A percentile compares a stretch with the other conserved stretches of the same genome.
These are phyloP conservation scores for Agriopis aurantiaria DNA, from an alignment of 2,888 invertebrate genomes.

Conservation along the genomic window DNA sequence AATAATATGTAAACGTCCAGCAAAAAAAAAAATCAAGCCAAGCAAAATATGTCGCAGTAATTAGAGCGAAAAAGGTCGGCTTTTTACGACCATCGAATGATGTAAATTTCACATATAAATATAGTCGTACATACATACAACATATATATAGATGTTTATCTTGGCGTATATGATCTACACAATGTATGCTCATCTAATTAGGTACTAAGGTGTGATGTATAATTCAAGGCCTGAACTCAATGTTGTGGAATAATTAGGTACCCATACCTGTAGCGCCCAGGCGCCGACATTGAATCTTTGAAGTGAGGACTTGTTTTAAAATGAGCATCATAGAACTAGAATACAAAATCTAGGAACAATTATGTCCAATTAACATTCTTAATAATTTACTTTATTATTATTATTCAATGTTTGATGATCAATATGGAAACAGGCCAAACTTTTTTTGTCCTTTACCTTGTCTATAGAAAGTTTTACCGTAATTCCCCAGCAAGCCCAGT, in stretches of 20 bases:
- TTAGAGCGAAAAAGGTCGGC: constrained; percentile 31
- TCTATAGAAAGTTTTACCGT: too few species aligned
- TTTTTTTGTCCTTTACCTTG: too few species aligned
- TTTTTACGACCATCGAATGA: constrained; percentile 18
- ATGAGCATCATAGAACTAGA: not conserved
- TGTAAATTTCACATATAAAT: constrained; percentile 35
- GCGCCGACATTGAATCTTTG: not conserved
- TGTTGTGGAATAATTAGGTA: constrained; percentile 48
- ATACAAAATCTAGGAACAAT: not conserved
- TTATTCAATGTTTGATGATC: too few species aligned
- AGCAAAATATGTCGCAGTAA: constrained; percentile 15
- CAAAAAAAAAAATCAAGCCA: constrained; percentile 4
- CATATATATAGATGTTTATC: constrained; percentile 36
- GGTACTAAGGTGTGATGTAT: constrained; percentile 38
- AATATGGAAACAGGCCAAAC: too few species aligned
- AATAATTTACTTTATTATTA: not conserved
- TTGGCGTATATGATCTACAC: constrained; percentile 37
- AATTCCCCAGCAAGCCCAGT: too few species aligned
- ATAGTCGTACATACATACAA: constrained; percentile 11
- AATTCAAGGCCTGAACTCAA: constrained; percentile 47
- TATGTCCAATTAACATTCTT: not conserved
- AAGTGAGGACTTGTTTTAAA: not conserved
- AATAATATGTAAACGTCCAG: not conserved
- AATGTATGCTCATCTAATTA: constrained; percentile 43
- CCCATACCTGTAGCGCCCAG: constrained; percentile 26